phyloP scores from a whole-genome alignment of 2,113 vertebrate genomes.

The Hipposideros armiger region DNA sequence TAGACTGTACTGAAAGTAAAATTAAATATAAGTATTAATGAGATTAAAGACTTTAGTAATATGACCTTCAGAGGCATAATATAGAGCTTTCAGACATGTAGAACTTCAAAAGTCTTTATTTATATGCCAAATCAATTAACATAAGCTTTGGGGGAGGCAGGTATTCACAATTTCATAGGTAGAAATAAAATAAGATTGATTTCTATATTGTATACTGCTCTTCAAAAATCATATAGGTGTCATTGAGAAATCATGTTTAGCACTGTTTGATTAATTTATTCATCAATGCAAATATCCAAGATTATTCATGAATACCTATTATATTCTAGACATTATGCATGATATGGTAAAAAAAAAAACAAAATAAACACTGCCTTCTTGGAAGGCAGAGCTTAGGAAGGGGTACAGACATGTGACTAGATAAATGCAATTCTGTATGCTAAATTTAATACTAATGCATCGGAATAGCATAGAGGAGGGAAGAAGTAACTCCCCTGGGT shows the following conservation, averaged over 20 bases:
- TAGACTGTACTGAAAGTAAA: not conserved
- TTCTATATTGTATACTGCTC: not conserved
- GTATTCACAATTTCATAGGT: not conserved
- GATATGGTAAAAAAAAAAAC: not conserved
- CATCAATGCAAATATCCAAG: not conserved
- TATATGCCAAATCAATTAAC: not conserved
- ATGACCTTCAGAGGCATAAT: not conserved
- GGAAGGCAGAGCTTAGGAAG: not conserved
- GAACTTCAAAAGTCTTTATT: conserved; percentile 8
- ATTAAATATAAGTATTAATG: not conserved
- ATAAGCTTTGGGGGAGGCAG: not conserved
- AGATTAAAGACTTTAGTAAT: conserved; percentile 16
- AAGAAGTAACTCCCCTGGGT: not conserved
- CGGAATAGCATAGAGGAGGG: not conserved
- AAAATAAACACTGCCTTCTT: not conserved
- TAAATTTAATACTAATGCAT: not conserved
- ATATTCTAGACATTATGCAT: not conserved
- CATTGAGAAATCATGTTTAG: not conserved
- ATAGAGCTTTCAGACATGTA: not conserved
- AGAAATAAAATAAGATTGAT: not conserved
- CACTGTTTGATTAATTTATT: not conserved
- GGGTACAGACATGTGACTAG: not conserved
- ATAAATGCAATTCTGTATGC: not conserved
- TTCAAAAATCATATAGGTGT: not conserved
- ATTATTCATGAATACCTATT: not conserved